Evolutionary conservation across 92 coral and sea anemone genomes (phyloP).

Genomic region (Epizoanthus rinbou): DNA sequence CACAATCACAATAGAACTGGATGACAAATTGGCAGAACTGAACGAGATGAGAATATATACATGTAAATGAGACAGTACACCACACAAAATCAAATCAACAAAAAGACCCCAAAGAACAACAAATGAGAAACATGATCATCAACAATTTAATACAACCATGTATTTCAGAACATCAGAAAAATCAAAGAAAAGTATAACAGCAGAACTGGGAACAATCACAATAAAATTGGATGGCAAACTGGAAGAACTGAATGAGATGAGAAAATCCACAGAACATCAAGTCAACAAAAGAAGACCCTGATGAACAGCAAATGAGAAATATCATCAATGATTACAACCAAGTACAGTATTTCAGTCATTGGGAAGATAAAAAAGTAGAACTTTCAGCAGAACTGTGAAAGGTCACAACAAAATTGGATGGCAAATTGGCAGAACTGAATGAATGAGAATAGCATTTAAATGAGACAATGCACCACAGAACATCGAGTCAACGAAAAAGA

Average conservation of each 20-base stretch:
- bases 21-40: slow-evolving; percentile 1
- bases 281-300: not conserved
- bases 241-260: not conserved
- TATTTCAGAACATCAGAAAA: not conserved
- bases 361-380: too few relatives aligned
- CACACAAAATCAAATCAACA: slow-evolving; percentile 6
- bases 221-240: not conserved
- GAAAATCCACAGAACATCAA: not conserved
- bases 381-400: slow-evolving; percentile 5
- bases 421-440: slow-evolving; percentile 8
- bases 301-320: too few relatives aligned
- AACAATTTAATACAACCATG: not conserved
- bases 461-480: slow-evolving; percentile 9
- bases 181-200: too few relatives aligned
- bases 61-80: not conserved
- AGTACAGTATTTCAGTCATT: too few relatives aligned
- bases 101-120: not conserved
- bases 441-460: not conserved
- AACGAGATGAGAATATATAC: not conserved
- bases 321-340: too few relatives aligned
- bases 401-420: not conserved
- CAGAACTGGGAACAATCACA: not conserved
- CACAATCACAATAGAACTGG: slow-evolving; percentile 4
- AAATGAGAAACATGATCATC: not conserved
- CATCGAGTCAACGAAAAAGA: not conserved